Evolutionary conservation across 2,797 vertebrate species (phyloP).

Genomic region (Pyrocephalus nanus): DNA sequence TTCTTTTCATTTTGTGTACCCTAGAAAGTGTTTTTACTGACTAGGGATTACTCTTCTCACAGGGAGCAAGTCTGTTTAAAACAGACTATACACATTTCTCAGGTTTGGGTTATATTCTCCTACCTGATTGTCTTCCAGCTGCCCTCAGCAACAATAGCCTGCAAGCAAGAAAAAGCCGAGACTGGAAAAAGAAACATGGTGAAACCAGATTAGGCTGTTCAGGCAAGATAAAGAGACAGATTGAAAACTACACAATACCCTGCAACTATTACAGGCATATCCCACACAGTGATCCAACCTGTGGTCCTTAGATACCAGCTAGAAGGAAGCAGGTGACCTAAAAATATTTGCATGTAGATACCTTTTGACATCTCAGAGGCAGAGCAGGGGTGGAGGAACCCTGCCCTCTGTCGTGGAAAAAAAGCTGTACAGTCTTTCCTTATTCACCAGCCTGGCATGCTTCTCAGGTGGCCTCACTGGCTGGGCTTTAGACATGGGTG

Average conservation of each 20-base stretch:
- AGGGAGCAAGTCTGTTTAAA: background rate
- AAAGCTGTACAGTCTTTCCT: background rate
- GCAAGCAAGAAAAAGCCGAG: background rate
- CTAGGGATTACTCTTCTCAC: background rate
- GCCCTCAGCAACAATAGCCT: constrained; percentile 4
- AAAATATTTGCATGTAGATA: background rate
- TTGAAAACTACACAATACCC: background rate
- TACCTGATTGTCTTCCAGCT: background rate
- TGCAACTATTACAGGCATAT: background rate
- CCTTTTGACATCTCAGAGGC: background rate
- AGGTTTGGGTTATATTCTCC: background rate
- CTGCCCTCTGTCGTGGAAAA: background rate
- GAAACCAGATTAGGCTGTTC: constrained; percentile 9
- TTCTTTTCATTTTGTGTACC: background rate
- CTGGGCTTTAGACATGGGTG: background rate
- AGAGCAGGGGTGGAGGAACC: background rate
- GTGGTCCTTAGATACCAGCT: background rate
- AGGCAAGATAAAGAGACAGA: constrained; percentile 10
- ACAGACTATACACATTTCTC: background rate
- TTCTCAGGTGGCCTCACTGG: background rate
- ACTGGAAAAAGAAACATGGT: background rate
- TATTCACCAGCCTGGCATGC: background rate
- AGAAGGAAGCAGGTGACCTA: background rate
- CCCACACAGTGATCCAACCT: background rate
- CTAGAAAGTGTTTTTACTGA: constrained; percentile 28